Evolutionary conservation across 1,140 invertebrate species (phyloP), one percentile per base, ranked within the genome.

Genomic region (Pogonomyrmex californicus): DNA sequence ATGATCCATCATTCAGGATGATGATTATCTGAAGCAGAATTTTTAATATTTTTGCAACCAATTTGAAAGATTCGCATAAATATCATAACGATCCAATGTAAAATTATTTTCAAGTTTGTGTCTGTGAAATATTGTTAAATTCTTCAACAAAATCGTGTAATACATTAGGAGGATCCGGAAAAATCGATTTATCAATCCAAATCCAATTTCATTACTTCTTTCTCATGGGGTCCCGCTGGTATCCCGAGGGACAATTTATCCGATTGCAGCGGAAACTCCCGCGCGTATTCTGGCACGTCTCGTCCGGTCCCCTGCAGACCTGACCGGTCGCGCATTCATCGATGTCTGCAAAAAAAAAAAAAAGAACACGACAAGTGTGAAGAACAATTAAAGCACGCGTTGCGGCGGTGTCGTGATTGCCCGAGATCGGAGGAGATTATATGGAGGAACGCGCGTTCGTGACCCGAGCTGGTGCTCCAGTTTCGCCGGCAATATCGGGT

Each of bases 261-360:
- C 95, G 95, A 77, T 98, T 98, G 93, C 99, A 99, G 87, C 98
- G 97, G 93, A 96, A 98, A 86, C 97, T 96, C 0, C 99, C 99
- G 66, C 98, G 96, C 0, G 97, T 98, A 94, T 99, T 99, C 76
- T 99, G 97, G 93, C 99, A 99, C 44, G 98, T 97, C 89, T 98
- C 97, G 70, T 98, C 97, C 0, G 94, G 88, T 51, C 96, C 96
- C 78, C 96, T 96, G 86, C 97, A 97, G 1, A 96, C 96, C 10
- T 95, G 96, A 0, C 95, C 96, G 1, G 93, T 93, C n/a, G 96
- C 95, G 92, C 98, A 99, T 94, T 99, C 99, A 93, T 99, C 97
- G 87, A 99, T 97, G 95, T 99, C 98, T 97, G 91, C 10, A 10
- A 94, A 89, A 89, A 23, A 23, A 23, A 60, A 62, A 33, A 94